Evolutionary conservation across 2,888 invertebrate genomes (phyloP), one percentile per base, ranked within the genome.

Genomic region (Xestia ashworthii): DNA sequence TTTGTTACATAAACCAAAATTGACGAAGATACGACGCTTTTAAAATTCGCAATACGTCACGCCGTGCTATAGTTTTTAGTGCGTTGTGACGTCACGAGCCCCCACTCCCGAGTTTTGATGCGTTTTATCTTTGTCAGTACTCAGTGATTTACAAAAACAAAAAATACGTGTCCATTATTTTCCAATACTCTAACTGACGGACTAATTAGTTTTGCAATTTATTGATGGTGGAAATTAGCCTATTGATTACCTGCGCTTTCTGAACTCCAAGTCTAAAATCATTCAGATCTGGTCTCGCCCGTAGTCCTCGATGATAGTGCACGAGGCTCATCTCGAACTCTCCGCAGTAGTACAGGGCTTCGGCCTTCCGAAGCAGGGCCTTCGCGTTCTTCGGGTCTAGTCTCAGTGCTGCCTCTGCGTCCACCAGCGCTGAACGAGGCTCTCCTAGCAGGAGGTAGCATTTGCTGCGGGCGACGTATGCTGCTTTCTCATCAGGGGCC

Each of bases 321-420:
- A 99, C 98, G 46, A 99, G 97, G 88, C 99, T 99, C 93, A 99
- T 98, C 93, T 99, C 99, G 92, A 99, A 99, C 92, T 99, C 98
- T 0, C 99, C 99, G 71, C 99, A 97, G 93, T 98, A 98, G 94
- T 99, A 99, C 60, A 99, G 96, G 0, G 99, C 98, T 94, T 99
- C 99, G 0, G 99, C 99, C 95, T 99, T 99, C 92, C 99, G 98
- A 90, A 98, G 98, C 80, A 99, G 97, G 9, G 96, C 95, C 79
- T 94, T 95, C 0, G 95, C 96, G 91, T 98, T 98, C 84, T 97
- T 97, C 65, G 98, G 98, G 89, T 98, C 98, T 72, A 98, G 97
- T 69, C 96, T 97, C 5, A 99, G 95, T 0, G 99, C 99, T 2
- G 97, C 97, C 92, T 99, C 99, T 0, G 99, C 99, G 92, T 99